Conservation (phyloP, 2,113 vertebrate species). For the Callipepla californica region DNA sequence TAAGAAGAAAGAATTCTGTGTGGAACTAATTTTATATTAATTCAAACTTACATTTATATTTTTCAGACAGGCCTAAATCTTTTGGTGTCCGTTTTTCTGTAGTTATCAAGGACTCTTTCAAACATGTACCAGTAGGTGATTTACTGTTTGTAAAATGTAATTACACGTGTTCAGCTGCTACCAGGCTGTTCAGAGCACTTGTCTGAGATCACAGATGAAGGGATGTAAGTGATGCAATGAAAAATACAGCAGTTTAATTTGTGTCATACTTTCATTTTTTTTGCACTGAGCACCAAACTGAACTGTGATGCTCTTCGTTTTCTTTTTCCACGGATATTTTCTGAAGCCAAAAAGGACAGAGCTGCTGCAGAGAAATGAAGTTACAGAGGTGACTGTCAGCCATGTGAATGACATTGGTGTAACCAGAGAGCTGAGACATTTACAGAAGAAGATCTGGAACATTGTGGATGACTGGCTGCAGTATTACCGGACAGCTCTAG, state of each 20-base stretch:
- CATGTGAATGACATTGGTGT: constrained; percentile 51
- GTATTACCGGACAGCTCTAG: constrained; percentile 72
- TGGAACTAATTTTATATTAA: neutral
- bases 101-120: neutral
- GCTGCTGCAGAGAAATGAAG: constrained; percentile 45
- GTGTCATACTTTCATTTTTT: neutral
- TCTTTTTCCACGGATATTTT: constrained; percentile 10
- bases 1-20: neutral
- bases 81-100: neutral
- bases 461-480: constrained; percentile 77
- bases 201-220: neutral
- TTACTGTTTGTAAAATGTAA: neutral
- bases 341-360: constrained; percentile 34
- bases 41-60: neutral
- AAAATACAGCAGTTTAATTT: neutral
- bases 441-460: constrained; percentile 72
- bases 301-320: neutral
- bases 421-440: constrained; percentile 60
- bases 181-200: neutral
- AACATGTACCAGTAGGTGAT: neutral
- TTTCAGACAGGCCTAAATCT: neutral
- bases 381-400: constrained; percentile 19
- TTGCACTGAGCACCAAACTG: neutral
- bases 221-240: neutral
- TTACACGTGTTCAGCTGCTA: neutral